Percentiles rank a stretch among this genome's conserved stretches.
These are phyloP conservation scores for Chiloscyllium plagiosum DNA, from an alignment of 2,113 vertebrate genomes.

Conservation along the genomic window DNA sequence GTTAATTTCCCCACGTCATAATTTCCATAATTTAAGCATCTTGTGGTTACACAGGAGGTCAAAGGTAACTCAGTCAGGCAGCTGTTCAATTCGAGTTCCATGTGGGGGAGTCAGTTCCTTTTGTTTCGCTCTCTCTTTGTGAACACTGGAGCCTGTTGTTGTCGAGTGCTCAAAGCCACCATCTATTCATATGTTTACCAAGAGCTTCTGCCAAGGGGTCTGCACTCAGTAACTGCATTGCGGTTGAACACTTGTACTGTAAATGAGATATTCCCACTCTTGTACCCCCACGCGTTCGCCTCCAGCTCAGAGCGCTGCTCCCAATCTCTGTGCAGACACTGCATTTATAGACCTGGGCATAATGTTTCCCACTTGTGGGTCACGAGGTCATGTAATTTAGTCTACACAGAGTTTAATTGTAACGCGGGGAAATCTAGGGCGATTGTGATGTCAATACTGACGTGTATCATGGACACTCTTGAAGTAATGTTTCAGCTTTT, in stretches of 20 bases:
- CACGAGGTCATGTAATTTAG: not conserved
- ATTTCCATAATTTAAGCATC: conserved; percentile 26
- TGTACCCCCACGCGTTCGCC: not conserved
- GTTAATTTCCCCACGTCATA: not conserved
- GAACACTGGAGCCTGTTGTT: not conserved
- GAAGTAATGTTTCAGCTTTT: not conserved
- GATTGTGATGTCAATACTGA: conserved; percentile 12
- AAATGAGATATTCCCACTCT: conserved; percentile 6
- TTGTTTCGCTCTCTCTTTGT: not conserved
- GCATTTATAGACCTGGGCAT: not conserved
- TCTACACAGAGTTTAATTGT: conserved; percentile 8
- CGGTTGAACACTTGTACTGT: not conserved
- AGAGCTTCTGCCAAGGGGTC: not conserved
- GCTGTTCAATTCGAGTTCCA: not conserved
- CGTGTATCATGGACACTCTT: not conserved
- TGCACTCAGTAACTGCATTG: not conserved
- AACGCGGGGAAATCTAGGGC: not conserved
- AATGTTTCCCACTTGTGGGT: not conserved
- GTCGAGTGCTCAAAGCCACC: not conserved
- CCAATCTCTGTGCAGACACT: not conserved
- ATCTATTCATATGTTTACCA: not conserved
- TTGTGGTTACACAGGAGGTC: conserved; percentile 9
- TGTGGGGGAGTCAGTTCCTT: not conserved
- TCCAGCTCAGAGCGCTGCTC: conserved; percentile 1
- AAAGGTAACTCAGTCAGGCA: not conserved